Base-by-base conservation (phyloP, 2,113 vertebrate species). In the Stercorarius parasiticus region DNA sequence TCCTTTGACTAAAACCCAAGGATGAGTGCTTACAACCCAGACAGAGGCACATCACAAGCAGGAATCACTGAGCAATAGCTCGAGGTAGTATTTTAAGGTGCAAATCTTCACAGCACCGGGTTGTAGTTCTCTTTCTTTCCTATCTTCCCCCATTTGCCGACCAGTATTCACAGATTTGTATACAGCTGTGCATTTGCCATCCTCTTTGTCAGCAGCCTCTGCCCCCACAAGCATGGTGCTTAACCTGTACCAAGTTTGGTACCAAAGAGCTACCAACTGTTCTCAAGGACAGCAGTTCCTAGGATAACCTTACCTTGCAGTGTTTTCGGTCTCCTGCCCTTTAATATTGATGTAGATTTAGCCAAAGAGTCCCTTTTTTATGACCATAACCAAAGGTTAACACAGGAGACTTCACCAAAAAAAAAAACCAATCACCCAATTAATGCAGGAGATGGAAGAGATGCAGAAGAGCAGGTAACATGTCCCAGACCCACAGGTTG, bases 131-230 rank as follows among this genome's bases (percentile, higher is more conserved):
- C 14, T 26, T 38, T 42, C 22, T 18, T 43, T 40, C 45, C 58
- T n/a, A 55, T 1, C 10, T 43, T 43, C 40, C 69, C 43, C 55
- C 36, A 3, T n/a, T 14, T 45, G 15, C 50, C 40, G n/a, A 40
- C 12, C 58, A 38, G 27, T 34, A 43, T 4, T 18, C 21, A 21
- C 13, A 40, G 30, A 23, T 38, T 47, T 45, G 16, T 14, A 6
- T 1, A 2, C 0, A 4, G 61, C 36, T 79, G 9, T 13, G 14
- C 4, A 4, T 27, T 52, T 58, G 15, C 20, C 30, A 67, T 23
- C 38, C 77, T 58, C 64, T 34, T 34, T 56, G 15, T 22, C 34
- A 56, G 90, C 30, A 76, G 42, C 55, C 61, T 38, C 77, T n/a
- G 66, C 88, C 20, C n/a, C 71, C 82, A 38, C 23, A 16, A 8